Evolutionary conservation across 2,888 invertebrate genomes (phyloP).

Genomic region (Cyclophora punctaria): DNA sequence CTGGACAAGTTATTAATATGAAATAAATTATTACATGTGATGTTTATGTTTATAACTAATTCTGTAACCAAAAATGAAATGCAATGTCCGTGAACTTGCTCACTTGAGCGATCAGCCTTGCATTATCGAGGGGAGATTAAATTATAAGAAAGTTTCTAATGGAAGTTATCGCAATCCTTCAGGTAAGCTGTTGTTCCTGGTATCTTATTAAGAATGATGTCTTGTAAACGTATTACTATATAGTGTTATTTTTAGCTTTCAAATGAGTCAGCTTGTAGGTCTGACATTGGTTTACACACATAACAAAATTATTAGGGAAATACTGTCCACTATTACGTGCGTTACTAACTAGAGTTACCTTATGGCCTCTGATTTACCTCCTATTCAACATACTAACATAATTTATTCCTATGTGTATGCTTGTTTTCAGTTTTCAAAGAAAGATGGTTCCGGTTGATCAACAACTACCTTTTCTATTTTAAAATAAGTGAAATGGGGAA

Average conservation of each 20-base stretch:
- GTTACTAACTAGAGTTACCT: too few species aligned
- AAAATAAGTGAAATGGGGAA: slow-evolving; percentile 80
- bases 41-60: not conserved
- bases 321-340: too few species aligned
- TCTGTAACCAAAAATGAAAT: slow-evolving; percentile 75
- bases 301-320: too few species aligned
- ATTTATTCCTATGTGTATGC: too few species aligned
- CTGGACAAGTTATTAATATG: too few species aligned
- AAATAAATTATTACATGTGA: too few species aligned
- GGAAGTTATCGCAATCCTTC: slow-evolving; percentile 70
- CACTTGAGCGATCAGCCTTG: slow-evolving; percentile 77
- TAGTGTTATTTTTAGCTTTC: slow-evolving; percentile 10
- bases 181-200: slow-evolving; percentile 32
- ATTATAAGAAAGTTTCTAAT: slow-evolving; percentile 78
- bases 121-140: slow-evolving; percentile 81
- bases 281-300: too few species aligned
- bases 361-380: too few species aligned
- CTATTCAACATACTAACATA: too few species aligned
- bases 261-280: too few species aligned
- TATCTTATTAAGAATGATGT: too few species aligned
- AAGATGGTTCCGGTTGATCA: slow-evolving; percentile 83
- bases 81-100: slow-evolving; percentile 81
- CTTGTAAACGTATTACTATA: too few species aligned
- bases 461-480: slow-evolving; percentile 85
- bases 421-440: slow-evolving; percentile 79